Conservation (phyloP, 2,113 vertebrate genomes). For the Mus spicilegus region DNA sequence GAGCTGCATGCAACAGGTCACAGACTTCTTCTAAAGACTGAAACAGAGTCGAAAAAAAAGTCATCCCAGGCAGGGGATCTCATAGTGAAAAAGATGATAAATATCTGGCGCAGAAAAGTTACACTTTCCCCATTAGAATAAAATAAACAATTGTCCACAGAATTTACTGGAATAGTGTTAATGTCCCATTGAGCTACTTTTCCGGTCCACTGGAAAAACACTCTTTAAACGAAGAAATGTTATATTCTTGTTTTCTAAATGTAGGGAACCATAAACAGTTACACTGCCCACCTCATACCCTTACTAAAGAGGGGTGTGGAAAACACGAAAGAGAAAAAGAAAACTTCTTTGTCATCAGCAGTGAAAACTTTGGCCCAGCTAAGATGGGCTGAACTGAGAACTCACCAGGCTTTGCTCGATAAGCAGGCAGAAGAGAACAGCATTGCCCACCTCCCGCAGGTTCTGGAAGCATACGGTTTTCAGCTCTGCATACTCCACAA, state of each 20-base stretch:
- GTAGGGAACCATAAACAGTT: neutral
- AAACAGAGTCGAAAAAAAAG: slow-evolving; percentile 37
- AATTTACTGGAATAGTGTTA: too few relatives aligned
- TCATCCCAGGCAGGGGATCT: neutral
- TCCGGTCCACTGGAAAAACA: neutral
- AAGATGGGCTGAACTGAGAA: neutral
- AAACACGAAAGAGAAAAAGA: neutral
- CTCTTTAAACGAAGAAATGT: neutral
- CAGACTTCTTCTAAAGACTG: slow-evolving; percentile 94
- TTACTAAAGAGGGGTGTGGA: neutral
- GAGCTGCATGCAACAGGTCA: slow-evolving; percentile 92
- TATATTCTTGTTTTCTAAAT: neutral
- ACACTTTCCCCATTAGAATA: neutral
- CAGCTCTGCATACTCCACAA: slow-evolving; percentile 93
- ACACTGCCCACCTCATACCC: too few relatives aligned
- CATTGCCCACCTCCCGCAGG: slow-evolving; percentile 93
- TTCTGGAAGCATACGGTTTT: slow-evolving; percentile 95
- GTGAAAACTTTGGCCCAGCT: rapidly evolving
- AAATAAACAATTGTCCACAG: neutral
- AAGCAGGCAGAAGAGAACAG: slow-evolving; percentile 93
- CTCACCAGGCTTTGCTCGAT: slow-evolving; percentile 94
- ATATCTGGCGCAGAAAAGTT: rapidly evolving
- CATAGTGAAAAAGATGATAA: neutral
- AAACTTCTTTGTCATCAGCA: rapidly evolving
- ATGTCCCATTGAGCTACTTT: neutral